These are phyloP conservation scores for Prunella strophiata DNA, from an alignment of 2,797 vertebrate species.

Conservation along the genomic window DNA sequence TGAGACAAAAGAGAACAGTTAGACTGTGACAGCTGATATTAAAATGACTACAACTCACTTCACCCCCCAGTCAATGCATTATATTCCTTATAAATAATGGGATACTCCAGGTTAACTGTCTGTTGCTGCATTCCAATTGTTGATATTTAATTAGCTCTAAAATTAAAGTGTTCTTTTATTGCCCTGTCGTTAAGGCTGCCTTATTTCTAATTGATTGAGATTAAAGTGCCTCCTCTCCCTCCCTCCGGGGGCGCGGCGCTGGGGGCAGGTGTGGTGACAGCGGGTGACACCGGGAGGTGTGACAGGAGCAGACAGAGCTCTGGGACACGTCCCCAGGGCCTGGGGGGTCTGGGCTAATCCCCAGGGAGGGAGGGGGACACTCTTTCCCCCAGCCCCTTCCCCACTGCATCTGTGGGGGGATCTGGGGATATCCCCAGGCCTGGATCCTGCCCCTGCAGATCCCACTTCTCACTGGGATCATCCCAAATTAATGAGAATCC, in stretches of 20 bases:
- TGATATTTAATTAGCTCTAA: slow-evolving; percentile 86
- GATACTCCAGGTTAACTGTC: slow-evolving; percentile 80
- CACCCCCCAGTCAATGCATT: slow-evolving; percentile 57
- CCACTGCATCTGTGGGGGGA: accelerated
- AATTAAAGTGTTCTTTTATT: slow-evolving; percentile 80
- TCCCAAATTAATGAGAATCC: neutral
- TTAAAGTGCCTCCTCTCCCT: slow-evolving; percentile 61
- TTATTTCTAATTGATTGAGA: slow-evolving; percentile 79
- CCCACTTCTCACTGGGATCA: accelerated
- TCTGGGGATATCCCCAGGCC: accelerated
- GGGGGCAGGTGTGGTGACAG: slow-evolving; percentile 14
- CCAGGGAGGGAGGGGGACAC: neutral
- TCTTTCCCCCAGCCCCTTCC: neutral
- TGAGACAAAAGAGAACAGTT: slow-evolving; percentile 70
- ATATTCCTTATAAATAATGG: slow-evolving; percentile 78
- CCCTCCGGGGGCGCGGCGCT: neutral
- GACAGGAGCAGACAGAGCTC: neutral
- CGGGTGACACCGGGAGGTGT: neutral
- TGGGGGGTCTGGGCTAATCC: accelerated
- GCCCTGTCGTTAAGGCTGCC: slow-evolving; percentile 51
- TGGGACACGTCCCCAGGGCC: accelerated
- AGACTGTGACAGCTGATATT: slow-evolving; percentile 76
- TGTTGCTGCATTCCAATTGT: slow-evolving; percentile 78
- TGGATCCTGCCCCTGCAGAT: neutral
- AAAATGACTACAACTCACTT: slow-evolving; percentile 77